Percentiles rank a stretch among this genome's conserved stretches.
phyloP scores from a whole-genome alignment of 1,140 invertebrate species.

The Drosophila jambulina region DNA sequence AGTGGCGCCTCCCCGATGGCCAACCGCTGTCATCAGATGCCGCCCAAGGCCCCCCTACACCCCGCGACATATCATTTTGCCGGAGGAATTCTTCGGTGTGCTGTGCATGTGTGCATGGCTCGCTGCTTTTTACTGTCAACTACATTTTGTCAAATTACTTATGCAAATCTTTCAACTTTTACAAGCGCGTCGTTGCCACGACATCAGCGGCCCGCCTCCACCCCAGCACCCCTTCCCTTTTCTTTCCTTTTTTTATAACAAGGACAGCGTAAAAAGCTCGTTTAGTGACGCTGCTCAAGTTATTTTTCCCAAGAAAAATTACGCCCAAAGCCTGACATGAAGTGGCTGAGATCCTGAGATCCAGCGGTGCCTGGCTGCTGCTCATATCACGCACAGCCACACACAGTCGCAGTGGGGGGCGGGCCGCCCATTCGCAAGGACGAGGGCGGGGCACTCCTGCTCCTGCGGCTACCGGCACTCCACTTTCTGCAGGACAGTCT shows the following conservation, averaged over 20 bases:
- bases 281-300: constrained; percentile 58
- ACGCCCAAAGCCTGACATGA: constrained; percentile 74
- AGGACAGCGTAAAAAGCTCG: constrained; percentile 69
- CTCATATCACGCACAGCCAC: constrained; percentile 71
- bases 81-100: constrained; percentile 51
- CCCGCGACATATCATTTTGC: constrained; percentile 55
- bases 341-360: constrained; percentile 51
- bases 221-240: background rate
- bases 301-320: constrained; percentile 63
- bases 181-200: constrained; percentile 78
- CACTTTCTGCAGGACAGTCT: constrained; percentile 51
- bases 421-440: constrained; percentile 51
- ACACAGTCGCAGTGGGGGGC: constrained; percentile 25
- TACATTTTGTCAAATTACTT: constrained; percentile 84
- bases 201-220: constrained; percentile 40
- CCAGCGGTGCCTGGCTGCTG: constrained; percentile 21
- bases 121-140: constrained; percentile 78
- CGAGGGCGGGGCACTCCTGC: constrained; percentile 20
- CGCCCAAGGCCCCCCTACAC: background rate
- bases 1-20: constrained; percentile 25
- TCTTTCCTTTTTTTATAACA: constrained; percentile 9
- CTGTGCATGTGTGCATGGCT: constrained; percentile 54
- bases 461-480: constrained; percentile 7
- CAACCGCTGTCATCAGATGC: constrained; percentile 34
- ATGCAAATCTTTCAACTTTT: constrained; percentile 84